Evolutionary conservation across 2,888 invertebrate genomes (phyloP).

Genomic region (Galeruca laticollis): DNA sequence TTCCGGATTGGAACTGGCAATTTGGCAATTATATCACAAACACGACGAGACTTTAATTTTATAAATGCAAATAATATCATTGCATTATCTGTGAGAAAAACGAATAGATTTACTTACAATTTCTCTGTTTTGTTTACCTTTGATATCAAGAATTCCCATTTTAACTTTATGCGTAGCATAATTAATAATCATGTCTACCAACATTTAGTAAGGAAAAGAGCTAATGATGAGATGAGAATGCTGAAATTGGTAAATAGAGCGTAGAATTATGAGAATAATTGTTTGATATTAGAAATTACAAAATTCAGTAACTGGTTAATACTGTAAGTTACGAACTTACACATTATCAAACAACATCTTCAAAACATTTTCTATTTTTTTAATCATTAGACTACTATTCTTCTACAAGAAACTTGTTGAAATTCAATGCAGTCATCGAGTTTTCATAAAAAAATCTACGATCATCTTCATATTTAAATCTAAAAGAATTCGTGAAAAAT

Average conservation of each 20-base stretch:
- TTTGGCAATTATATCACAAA: constrained; percentile 16
- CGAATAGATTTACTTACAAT: constrained; percentile 11
- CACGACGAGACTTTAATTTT: constrained; percentile 8
- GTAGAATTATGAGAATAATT: not conserved
- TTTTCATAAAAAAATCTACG: too few species aligned
- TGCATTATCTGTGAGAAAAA: not conserved
- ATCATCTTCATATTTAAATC: too few species aligned
- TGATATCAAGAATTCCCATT: not conserved
- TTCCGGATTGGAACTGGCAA: constrained; percentile 20
- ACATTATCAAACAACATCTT: too few species aligned
- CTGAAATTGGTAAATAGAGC: not conserved
- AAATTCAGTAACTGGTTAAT: too few species aligned
- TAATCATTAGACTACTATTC: too few species aligned
- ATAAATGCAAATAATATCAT: constrained; percentile 28
- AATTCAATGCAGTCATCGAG: too few species aligned
- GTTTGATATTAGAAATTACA: too few species aligned
- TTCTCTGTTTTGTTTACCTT: not conserved
- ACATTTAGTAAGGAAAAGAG: not conserved
- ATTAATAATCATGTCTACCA: not conserved
- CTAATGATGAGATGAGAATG: not conserved
- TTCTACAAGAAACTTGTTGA: too few species aligned
- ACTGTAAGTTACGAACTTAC: too few species aligned
- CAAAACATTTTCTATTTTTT: too few species aligned
- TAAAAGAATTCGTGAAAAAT: too few species aligned
- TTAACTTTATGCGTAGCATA: not conserved